Evolutionary conservation across 2,113 vertebrate genomes (phyloP), one percentile per base, ranked within the genome.

Genomic region (Mastomys natalensis): DNA sequence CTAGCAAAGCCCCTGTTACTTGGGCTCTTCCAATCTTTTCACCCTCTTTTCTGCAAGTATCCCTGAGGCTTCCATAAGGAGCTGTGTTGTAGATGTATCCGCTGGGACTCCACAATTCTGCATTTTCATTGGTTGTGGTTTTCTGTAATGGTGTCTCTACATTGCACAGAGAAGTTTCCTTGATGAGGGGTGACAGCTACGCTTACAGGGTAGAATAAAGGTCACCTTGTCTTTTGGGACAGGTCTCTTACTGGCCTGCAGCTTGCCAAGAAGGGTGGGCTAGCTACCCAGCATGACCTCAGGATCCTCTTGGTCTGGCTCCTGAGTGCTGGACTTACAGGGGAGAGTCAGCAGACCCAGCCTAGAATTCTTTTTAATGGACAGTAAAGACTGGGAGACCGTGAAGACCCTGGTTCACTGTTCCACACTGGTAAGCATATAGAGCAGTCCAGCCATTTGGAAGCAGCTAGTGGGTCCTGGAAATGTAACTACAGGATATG

Each of bases 351-450:
- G 53, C 21, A 40, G 55, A 22, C 37, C 78, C 80, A 84, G 81
- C 40, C 60, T 86, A 86, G 60, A 66, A 34, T 45, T 43, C 60
- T 45, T 66, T 37, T 45, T 1, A 29, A 68, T 1, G 43, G 70
- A 26, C 62, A 10, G 26, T 7, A 29, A 62, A 34, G 2, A 11
- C 24, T 40, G 37, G 37, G 22, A 84, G 43, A 43, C 6, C 5
- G 0, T 26, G 68, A 19, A 53, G 60, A n/a, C 34, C 4, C 0
- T 9, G 24, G 62, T 76, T 1, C 24, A 5, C 5, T 9, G 0
- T 1, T 7, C 51, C 8, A 4, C 15, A 12, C 60, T 24, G 15
- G 43, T 8, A 1, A 11, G 22, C 40, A 45, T 10, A 5, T 7
- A 29, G 60, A 51, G 34, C 6, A 62, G 40, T 19, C 24, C 34